Evolutionary conservation across 2,113 vertebrate genomes (phyloP), one percentile per base, ranked within the genome.

Genomic region (Entomyzon cyanotis): DNA sequence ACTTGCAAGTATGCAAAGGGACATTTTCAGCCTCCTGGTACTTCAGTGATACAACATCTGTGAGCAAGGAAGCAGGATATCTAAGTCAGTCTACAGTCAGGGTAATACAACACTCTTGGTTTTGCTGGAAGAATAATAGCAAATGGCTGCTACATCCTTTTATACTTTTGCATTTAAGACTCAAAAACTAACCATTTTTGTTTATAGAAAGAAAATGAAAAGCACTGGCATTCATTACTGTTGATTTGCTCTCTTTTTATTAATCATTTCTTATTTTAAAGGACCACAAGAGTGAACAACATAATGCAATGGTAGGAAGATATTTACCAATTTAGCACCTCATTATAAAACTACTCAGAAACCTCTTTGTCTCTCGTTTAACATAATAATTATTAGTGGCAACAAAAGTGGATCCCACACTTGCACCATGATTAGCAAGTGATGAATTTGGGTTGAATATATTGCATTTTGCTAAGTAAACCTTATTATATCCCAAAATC

Each of bases 351-450:
- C 94, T 89, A 95, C 85, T 96, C 96, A 90, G 76, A 75, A 96
- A 93, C 88, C 84, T 96, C 81, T 80, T 25, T 92, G 93, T 95
- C 93, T 96, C 86, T 95, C 9, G 2, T 92, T 96, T 96, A 96
- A 96, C 95, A 90, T 95, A 92, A 95, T 97, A 95, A 97, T 97
- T 95, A 96, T 95, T 95, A 95, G 93, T 84, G 76, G 93, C 64
- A 96, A 95, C 85, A 94, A 95, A 93, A 95, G 89, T 88, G 88
- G 85, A 93, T 94, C 83, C 87, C 44, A 94, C 68, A 93, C 73
- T 94, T 93, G 85, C 93, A 96, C 75, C 37, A 77, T 94, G 94
- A 92, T 94, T 60, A 92, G 79, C 91, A 95, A 89, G 71, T 59
- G 94, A 91, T 75, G 49, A 64, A 95, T 84, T 84, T 88, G 41